Evolutionary conservation across 2,888 invertebrate genomes (phyloP).

Genomic region (Tetranychus piercei): DNA sequence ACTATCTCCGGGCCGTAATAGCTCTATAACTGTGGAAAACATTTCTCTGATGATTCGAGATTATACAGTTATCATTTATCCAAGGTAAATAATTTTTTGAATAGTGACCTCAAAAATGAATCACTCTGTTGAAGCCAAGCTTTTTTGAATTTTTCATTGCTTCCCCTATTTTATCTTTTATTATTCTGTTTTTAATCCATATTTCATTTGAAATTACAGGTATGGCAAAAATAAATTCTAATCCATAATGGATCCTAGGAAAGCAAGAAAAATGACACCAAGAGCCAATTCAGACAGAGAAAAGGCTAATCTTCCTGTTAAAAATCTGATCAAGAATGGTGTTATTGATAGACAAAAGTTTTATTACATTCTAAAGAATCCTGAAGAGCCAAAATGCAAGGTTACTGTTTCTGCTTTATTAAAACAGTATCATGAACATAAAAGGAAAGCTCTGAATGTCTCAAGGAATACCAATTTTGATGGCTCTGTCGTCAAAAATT

Average conservation of each 20-base stretch:
- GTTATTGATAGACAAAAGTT: neutral
- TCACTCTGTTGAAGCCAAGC: neutral
- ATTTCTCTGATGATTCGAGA: neutral
- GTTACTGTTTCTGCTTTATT: neutral
- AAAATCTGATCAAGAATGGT: neutral
- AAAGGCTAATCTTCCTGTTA: neutral
- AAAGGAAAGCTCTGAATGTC: neutral
- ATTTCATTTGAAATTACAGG: neutral
- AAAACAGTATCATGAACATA: neutral
- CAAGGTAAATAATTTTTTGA: neutral
- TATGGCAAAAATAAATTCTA: neutral
- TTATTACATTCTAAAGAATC: conserved; percentile 3
- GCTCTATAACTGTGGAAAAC: neutral
- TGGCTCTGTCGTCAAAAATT: neutral
- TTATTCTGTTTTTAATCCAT: too few relatives aligned
- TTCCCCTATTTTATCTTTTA: neutral
- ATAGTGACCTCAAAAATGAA: neutral
- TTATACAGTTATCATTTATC: neutral
- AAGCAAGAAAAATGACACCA: neutral
- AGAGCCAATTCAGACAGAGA: neutral
- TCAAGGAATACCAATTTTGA: neutral
- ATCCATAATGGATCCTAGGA: neutral
- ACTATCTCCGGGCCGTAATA: neutral
- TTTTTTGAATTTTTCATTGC: neutral
- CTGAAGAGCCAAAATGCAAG: conserved; percentile 8